Evolutionary conservation across 2,888 invertebrate genomes (phyloP).

Genomic region (Matsumyia berberina): DNA sequence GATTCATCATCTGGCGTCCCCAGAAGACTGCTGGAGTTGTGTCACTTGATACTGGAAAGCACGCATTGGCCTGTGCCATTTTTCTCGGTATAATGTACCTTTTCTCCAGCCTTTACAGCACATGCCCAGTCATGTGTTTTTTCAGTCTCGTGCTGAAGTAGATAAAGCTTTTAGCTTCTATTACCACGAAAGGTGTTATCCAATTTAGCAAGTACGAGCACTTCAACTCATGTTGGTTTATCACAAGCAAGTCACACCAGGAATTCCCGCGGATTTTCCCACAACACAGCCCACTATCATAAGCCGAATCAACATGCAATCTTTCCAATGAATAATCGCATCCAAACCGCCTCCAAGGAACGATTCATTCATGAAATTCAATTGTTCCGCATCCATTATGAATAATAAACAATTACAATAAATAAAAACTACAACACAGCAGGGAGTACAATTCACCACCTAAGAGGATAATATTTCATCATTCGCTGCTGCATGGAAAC

Average conservation of each 20-base stretch:
- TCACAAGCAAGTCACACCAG: not conserved
- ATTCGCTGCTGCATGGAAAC: constrained; percentile 13
- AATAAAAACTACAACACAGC: constrained; percentile 49
- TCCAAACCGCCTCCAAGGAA: constrained; percentile 40
- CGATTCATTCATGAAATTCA: constrained; percentile 36
- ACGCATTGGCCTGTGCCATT: no score
- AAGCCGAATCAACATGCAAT: constrained; percentile 23
- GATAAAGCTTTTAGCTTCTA: no score
- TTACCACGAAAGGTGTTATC: no score
- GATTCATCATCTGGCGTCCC: no score
- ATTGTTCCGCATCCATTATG: constrained; percentile 45
- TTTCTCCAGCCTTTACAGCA: no score
- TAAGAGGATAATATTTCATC: constrained; percentile 51
- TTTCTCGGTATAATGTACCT: no score
- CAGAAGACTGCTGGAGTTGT: no score
- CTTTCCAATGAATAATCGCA: constrained; percentile 37
- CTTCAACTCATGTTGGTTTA: no score
- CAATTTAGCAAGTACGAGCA: no score
- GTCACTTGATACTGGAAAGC: no score
- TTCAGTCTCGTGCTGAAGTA: no score
- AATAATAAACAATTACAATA: constrained; percentile 62
- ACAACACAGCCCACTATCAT: not conserved
- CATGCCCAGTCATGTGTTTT: no score
- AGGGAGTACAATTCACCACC: constrained; percentile 49
- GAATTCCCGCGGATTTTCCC: constrained; percentile 11